A percentile compares a stretch with the other conserved stretches of the same genome.
phyloP scores from a whole-genome alignment of 1,140 invertebrate species.

The Drosophila arawakana region DNA sequence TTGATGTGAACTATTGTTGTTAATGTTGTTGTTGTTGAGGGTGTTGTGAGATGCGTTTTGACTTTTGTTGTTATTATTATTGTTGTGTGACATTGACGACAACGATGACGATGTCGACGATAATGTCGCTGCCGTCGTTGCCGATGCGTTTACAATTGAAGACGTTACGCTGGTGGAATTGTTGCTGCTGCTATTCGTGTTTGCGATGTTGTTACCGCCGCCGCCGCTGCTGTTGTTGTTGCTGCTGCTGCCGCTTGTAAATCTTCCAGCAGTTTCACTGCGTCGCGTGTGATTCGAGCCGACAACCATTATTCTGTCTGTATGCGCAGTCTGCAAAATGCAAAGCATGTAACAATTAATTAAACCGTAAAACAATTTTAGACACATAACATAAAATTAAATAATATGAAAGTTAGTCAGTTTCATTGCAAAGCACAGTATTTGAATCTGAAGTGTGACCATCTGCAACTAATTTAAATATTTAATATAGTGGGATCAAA shows the following conservation, averaged over 20 bases:
- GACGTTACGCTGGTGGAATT: conserved; percentile 66
- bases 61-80: conserved; percentile 56
- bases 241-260: conserved; percentile 51
- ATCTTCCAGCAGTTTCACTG: conserved; percentile 77
- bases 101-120: conserved; percentile 58
- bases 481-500: background rate
- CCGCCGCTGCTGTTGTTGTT: conserved; percentile 5
- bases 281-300: conserved; percentile 82
- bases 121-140: conserved; percentile 47
- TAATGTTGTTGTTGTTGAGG: conserved; percentile 45
- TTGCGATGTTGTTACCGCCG: conserved; percentile 23
- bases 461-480: background rate
- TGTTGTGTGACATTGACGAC: conserved; percentile 70
- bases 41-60: conserved; percentile 47
- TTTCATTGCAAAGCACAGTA: too few relatives aligned
- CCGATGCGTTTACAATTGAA: conserved; percentile 58
- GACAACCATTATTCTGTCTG: conserved; percentile 83
- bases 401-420: too few relatives aligned
- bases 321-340: conserved; percentile 60
- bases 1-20: conserved; percentile 39
- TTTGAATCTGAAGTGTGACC: conserved; percentile 6
- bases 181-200: conserved; percentile 40
- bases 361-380: background rate
- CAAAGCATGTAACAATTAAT: background rate
- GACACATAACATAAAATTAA: background rate